Base-by-base conservation (phyloP, 2,113 vertebrate species). In the Archocentrus centrarchus region DNA sequence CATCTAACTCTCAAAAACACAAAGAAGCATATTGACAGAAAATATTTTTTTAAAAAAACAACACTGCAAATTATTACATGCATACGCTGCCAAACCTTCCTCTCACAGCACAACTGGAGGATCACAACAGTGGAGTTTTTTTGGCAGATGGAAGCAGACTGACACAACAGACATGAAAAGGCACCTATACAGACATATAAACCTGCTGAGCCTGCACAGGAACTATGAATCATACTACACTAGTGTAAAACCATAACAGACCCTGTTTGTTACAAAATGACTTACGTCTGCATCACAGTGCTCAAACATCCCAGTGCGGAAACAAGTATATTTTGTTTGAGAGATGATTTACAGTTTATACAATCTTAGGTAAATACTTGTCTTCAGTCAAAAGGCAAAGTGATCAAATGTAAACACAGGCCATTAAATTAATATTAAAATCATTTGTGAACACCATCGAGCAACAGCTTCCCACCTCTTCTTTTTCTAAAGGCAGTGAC, bases 281-380 rank as follows among this genome's bases (percentile, higher is more conserved):
- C 37, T 63, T 63, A 39, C 37, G 3, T 27, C 59, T 60, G 15
- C n/a, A 20, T 53, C 75, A 37, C 4, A 24, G 68, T 73, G 68
- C 18, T 73, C 47, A 55, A 73, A 61, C 18, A 70, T 17, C 13
- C 27, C 3, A 64, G 22, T 8, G 22, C 35, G 2, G n/a, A 62
- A 79, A 58, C 44, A 81, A 22, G 27, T 6, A 44, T 5, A 17
- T 3, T 58, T 7, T 44, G n/a, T 75, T 86, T 88, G 7, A 5
- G 13, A 80, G 14, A 75, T 58, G 62, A 89, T 81, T 87, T 62
- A 77, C 27, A 73, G 6, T 73, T n/a, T 14, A n/a, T 8, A 73
- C 10, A 73, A 55, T 53, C 50, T 20, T 50, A 50, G 4, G 58
- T 63, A 63, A 80, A 81, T 22, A 70, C 0, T 64, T 20, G 18